Evolutionary conservation across 1,140 invertebrate species (phyloP).

Genomic region (Protaetia brevitarsis): DNA sequence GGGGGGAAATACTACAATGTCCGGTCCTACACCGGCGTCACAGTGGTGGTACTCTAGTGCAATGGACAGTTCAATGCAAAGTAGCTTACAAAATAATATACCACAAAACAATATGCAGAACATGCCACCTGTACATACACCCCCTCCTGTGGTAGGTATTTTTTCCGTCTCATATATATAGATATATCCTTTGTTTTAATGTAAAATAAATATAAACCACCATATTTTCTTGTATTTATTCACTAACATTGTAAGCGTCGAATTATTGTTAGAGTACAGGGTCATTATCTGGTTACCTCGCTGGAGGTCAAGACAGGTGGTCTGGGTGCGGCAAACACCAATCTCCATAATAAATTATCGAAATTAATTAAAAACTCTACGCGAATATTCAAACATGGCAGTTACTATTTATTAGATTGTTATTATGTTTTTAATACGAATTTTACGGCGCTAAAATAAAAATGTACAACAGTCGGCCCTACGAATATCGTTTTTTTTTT

Average conservation of each 20-base stretch:
- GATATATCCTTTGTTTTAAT: neutral
- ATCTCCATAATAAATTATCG: slow-evolving; percentile 15
- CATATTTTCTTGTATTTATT: slow-evolving; percentile 6
- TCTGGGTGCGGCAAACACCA: slow-evolving; percentile 30
- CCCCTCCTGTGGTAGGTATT: slow-evolving; percentile 44
- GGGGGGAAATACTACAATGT: slow-evolving; percentile 47
- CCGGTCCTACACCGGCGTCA: slow-evolving; percentile 56
- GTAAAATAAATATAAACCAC: neutral
- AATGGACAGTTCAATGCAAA: slow-evolving; percentile 47
- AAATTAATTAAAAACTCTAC: neutral
- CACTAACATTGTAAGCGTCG: slow-evolving; percentile 1
- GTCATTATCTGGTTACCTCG: slow-evolving; percentile 37
- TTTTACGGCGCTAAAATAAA: no score
- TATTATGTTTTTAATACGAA: no score
- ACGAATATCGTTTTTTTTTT: neutral
- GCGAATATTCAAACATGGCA: slow-evolving; percentile 16
- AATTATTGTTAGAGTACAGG: slow-evolving; percentile 25
- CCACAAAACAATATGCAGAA: slow-evolving; percentile 36
- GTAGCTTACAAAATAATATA: slow-evolving; percentile 41
- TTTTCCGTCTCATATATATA: neutral
- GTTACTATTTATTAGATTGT: slow-evolving; percentile 6
- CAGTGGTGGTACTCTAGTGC: slow-evolving; percentile 66
- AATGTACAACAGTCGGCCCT: neutral
- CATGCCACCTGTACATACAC: slow-evolving; percentile 47
- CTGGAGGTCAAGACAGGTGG: slow-evolving; percentile 42